Base-by-base conservation (phyloP, 1,140 invertebrate genomes). In the Brachionus asplanchnoidis region DNA sequence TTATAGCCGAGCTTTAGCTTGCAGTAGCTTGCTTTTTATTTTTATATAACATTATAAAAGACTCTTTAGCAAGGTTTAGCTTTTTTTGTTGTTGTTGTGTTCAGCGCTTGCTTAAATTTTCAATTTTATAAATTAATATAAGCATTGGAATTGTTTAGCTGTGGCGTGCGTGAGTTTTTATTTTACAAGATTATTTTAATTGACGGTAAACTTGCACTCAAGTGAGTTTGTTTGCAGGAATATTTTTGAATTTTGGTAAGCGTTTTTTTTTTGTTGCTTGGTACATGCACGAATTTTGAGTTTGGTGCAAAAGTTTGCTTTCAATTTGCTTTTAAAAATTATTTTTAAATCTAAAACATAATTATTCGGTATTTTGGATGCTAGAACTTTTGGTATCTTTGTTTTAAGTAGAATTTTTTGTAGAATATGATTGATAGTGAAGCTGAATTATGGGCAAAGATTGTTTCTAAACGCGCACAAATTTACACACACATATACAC, bases 131-230 rank as follows among this genome's bases (percentile, higher is more conserved):
- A 73, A 73, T 73, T 36, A 40, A 73, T 73, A 73, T 73, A 73
- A 73, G 68, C 42, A 73, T 73, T 73, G 68, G 68, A 73, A 73
- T 36, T 23, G 40, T 73, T 73, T 73, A 42, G 53, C 68, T 73
- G 68, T 73, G 68, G 68, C 68, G 68, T 73, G 68, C 68, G 68
- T 73, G 68, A 73, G 68, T 73, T 73, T 28, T 60, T 26, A 60
- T 26, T 60, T 20, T 60, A 60, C 20, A 42, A 42, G 36, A 40
- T 40, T 42, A 20, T 73, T 73, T 73, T 40, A 42, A 73, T 36
- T 42, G 68, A 73, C 68, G 68, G 68, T 73, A 73, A 42, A 40
- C 32, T 73, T 73, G 28, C 40, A 68, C 17, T 68, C 26, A 40
- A 32, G 26, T 40, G 32, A 36, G 68, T 73, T 36, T 42, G 68